Evolutionary conservation across 2,797 vertebrate genomes (phyloP).

Genomic region (Tadarida brasiliensis): DNA sequence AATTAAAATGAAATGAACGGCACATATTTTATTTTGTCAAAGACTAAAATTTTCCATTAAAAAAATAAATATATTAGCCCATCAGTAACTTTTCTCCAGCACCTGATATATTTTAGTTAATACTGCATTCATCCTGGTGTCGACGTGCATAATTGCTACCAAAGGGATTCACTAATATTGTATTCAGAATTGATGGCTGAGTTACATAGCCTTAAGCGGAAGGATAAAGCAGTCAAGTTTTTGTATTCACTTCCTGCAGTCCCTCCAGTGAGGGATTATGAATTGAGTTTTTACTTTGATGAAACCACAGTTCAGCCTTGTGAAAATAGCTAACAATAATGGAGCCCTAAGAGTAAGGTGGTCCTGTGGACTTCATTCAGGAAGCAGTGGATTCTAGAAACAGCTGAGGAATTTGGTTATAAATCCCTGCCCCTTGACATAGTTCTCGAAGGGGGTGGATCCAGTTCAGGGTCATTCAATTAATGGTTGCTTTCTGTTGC

Average conservation of each 20-base stretch:
- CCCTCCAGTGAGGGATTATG: slow-evolving; percentile 22
- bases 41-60: slow-evolving; percentile 32
- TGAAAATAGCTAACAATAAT: slow-evolving; percentile 10
- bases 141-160: slow-evolving; percentile 64
- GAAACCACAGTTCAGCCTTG: background rate
- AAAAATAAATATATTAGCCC: slow-evolving; percentile 60
- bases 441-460: background rate
- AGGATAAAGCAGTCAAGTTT: background rate
- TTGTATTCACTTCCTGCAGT: background rate
- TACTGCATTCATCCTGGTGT: slow-evolving; percentile 55
- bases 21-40: slow-evolving; percentile 62
- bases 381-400: slow-evolving; percentile 13
- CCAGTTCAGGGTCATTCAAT: background rate
- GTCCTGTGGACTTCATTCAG: background rate
- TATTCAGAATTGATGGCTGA: slow-evolving; percentile 56
- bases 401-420: background rate
- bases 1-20: slow-evolving; percentile 67
- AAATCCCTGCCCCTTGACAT: background rate
- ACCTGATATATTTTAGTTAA: slow-evolving; percentile 65
- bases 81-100: slow-evolving; percentile 67
- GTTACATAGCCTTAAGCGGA: slow-evolving; percentile 52
- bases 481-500: background rate
- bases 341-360: background rate
- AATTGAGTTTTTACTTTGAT: slow-evolving; percentile 49
- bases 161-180: slow-evolving; percentile 56